Conservation (phyloP, 92 coral and sea anemone genomes). For the Epizoanthus fatuus region DNA sequence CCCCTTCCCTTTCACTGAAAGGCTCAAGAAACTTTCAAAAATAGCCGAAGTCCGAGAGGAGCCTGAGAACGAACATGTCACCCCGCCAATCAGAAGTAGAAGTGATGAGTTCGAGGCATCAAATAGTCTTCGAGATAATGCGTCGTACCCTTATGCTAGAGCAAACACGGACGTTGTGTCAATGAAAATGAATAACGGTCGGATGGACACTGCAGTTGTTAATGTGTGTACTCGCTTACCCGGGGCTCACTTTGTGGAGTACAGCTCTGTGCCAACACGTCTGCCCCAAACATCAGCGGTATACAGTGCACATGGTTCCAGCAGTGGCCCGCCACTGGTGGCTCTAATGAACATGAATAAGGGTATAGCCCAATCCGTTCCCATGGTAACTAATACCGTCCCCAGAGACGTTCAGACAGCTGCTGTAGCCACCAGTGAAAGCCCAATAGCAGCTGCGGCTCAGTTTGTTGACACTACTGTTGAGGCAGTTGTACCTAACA, state of each 20-base stretch:
- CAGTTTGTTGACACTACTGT: background rate
- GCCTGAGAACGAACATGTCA: constrained; percentile 2
- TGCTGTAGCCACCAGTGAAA: background rate
- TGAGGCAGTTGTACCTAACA: background rate
- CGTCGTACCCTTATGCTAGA: background rate
- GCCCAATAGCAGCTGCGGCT: background rate
- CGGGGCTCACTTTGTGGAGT: background rate
- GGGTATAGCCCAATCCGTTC: background rate
- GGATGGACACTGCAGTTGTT: constrained; percentile 5
- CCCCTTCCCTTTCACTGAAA: constrained; percentile 37
- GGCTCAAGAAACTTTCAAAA: constrained; percentile 41
- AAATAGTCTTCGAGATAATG: too few species aligned
- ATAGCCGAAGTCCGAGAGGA: constrained; percentile 30
- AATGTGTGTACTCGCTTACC: constrained; percentile 4
- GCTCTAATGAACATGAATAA: background rate
- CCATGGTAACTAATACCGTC: background rate
- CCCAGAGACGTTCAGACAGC: background rate
- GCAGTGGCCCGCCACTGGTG: background rate
- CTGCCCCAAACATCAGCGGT: too few species aligned
- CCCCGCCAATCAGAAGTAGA: too few species aligned
- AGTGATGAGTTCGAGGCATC: too few species aligned
- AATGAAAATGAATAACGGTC: constrained; percentile 1
- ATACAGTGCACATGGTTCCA: too few species aligned
- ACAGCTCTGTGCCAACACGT: too few species aligned
- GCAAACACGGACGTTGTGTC: constrained; percentile 12